Base-by-base conservation (phyloP, 2,113 vertebrate species). In the Ailurus styani region DNA sequence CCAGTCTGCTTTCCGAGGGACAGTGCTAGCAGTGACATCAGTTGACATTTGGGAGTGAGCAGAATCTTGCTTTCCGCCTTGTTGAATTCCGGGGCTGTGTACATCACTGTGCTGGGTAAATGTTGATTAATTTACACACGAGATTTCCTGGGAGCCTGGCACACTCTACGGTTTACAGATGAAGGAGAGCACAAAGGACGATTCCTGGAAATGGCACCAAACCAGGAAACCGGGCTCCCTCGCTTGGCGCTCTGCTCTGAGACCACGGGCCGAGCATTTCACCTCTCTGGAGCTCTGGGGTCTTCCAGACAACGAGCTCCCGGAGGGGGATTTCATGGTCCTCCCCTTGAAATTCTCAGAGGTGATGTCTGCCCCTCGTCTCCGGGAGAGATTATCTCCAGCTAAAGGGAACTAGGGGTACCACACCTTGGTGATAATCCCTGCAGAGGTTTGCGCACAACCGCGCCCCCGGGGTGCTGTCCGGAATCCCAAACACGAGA, bases 21-120 rank as follows among this genome's bases (percentile, higher is more conserved):
- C 3, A 0, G 13, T 5, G 2, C 5, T 0, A 4, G 5, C 0
- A 13, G 34, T 1, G 34, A 5, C 17, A 1, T 2, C 15, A 3
- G 1, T 1, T 5, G 40, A 25, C 15, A 1, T 27, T 3, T 5
- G 14, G 34, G 21, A n/a, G 79, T 25, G 6, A 8, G 10, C 1
- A 23, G 84, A 27, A 21, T 23, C 34, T 57, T n/a, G 23, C 40
- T 55, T 31, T 21, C 7, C 47, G 42, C 64, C 1, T 23, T 0
- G 0, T 12, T 45, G 87, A 34, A 25, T 18, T 34, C 54, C 64
- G 25, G 10, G 6, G 64, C 11, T 47, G 14, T 2, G 0, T 7
- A 9, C 5, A 0, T 7, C 7, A 1, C 3, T 4, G 20, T 1
- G 29, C 85, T 73, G 2, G 5, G 78, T 9, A 82, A 21, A 9